phyloP scores from a whole-genome alignment of 2,888 invertebrate species.

The Campaea margaritaria region DNA sequence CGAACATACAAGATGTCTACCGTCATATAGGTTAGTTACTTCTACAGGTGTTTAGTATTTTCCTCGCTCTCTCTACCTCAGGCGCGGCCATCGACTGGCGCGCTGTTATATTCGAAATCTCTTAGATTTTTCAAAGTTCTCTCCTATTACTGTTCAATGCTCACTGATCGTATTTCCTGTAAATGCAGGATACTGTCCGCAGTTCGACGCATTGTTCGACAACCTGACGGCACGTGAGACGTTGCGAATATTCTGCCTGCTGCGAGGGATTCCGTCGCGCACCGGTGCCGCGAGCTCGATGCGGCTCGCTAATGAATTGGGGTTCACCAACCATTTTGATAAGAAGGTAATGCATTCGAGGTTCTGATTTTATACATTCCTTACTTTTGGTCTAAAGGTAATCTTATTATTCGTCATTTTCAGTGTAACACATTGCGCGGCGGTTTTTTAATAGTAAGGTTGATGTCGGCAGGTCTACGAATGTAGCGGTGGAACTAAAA shows the following conservation, averaged over 20 bases:
- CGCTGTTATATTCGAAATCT: no score
- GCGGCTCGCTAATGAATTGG: slow-evolving; percentile 82
- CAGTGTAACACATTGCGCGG: no score
- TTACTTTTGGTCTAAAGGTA: no score
- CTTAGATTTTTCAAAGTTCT: not conserved
- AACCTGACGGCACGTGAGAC: slow-evolving; percentile 90
- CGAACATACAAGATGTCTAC: slow-evolving; percentile 85
- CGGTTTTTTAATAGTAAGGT: not conserved
- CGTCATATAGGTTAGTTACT: slow-evolving; percentile 84
- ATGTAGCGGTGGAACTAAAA: slow-evolving; percentile 90
- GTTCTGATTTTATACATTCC: no score
- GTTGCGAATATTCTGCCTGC: slow-evolving; percentile 87
- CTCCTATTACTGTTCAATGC: not conserved
- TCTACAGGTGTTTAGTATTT: no score
- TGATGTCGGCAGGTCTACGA: slow-evolving; percentile 69
- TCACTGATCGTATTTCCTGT: not conserved
- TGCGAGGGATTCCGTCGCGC: slow-evolving; percentile 85
- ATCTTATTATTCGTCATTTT: no score
- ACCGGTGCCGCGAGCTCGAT: slow-evolving; percentile 74
- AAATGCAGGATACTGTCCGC: slow-evolving; percentile 88
- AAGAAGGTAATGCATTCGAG: slow-evolving; percentile 73
- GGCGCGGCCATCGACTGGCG: no score
- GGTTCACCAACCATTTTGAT: slow-evolving; percentile 86
- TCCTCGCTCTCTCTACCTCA: no score
- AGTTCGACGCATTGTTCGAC: slow-evolving; percentile 89